These are phyloP conservation scores for Zonotrichia leucophrys DNA, from an alignment of 2,113 vertebrate genomes.

Conservation along the genomic window DNA sequence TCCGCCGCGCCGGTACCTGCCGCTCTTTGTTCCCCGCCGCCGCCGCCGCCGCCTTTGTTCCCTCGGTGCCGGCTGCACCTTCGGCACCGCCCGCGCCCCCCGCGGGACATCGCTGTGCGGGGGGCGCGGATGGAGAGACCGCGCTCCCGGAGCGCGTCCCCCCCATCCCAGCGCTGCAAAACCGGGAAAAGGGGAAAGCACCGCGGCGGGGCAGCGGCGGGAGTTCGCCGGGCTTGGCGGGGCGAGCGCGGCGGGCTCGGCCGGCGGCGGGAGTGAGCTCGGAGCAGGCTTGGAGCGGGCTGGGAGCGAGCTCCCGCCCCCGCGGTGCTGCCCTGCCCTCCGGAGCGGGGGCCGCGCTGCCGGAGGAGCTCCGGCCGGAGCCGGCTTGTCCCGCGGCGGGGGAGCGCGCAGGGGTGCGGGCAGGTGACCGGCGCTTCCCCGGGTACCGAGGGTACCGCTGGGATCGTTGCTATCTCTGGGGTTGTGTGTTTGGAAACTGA, in stretches of 20 bases:
- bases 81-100: not conserved
- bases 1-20: conserved; percentile 32
- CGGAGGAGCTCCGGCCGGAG: not conserved
- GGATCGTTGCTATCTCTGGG: accelerated
- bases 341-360: not conserved
- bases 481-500: not conserved
- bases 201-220: not conserved
- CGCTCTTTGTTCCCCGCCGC: conserved; percentile 51
- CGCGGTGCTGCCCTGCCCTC: not conserved
- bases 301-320: not conserved
- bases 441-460: not conserved
- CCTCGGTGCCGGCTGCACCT: conserved; percentile 38
- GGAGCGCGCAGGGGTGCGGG: not conserved
- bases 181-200: not conserved
- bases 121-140: not conserved
- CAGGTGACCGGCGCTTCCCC: not conserved
- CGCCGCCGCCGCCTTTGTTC: conserved; percentile 58
- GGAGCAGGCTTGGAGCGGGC: not conserved
- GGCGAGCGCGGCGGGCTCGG: not conserved
- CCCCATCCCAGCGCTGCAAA: not conserved
- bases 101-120: not conserved
- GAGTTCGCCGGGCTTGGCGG: not conserved
- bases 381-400: not conserved
- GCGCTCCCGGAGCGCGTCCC: not conserved
- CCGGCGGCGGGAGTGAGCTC: not conserved